Conservation (phyloP, 2,797 vertebrate species). For the Siniperca undulata region DNA sequence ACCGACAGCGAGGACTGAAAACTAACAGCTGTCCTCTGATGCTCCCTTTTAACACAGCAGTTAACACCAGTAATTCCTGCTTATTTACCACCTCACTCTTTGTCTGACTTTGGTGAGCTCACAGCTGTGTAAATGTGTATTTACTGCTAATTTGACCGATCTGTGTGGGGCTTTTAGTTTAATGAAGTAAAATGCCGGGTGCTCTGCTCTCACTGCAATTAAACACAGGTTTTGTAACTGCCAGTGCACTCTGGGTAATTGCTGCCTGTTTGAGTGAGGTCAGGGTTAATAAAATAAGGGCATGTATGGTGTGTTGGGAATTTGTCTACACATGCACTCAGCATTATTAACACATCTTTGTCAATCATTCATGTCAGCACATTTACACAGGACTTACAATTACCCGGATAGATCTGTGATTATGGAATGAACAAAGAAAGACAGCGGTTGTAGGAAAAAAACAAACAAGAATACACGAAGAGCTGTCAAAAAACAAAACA, state of each 20-base stretch:
- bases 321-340: conserved; percentile 32
- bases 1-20: background rate
- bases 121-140: conserved; percentile 31
- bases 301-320: conserved; percentile 49
- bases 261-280: conserved; percentile 62
- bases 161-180: conserved; percentile 50
- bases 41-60: background rate
- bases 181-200: conserved; percentile 54
- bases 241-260: conserved; percentile 79
- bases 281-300: conserved; percentile 70
- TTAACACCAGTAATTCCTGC: conserved; percentile 32
- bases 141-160: conserved; percentile 48
- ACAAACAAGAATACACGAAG: background rate
- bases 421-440: background rate
- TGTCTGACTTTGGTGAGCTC: background rate
- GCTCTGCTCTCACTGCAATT: conserved; percentile 46
- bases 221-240: conserved; percentile 49
- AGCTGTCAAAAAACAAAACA: conserved; percentile 19
- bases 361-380: conserved; percentile 22
- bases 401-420: background rate
- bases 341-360: conserved; percentile 40
- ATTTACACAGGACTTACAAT: conserved; percentile 11
- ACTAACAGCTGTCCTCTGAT: conserved; percentile 2
- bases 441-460: background rate
- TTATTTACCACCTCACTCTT: conserved; percentile 8